phyloP scores from a whole-genome alignment of 2,113 vertebrate genomes.

The Centropus bengalensis region DNA sequence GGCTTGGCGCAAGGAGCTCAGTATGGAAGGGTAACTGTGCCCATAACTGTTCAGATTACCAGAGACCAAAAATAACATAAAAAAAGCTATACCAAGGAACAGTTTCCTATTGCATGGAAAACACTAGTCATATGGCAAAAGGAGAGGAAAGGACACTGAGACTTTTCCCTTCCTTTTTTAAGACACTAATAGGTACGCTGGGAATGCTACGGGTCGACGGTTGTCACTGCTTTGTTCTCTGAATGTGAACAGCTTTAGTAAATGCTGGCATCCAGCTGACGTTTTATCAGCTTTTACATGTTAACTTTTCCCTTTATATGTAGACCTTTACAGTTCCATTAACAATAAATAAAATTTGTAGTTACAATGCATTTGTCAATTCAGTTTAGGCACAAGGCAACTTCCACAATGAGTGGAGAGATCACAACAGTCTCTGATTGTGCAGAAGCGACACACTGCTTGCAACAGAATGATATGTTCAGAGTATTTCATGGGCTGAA shows the following conservation, averaged over 20 bases:
- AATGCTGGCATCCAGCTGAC: conserved; percentile 85
- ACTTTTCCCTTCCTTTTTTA: conserved; percentile 87
- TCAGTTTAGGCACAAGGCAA: conserved; percentile 99
- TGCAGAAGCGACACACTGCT: conserved; percentile 93
- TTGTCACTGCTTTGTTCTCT: conserved; percentile 84
- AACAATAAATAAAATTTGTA: conserved; percentile 99
- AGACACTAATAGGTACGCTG: conserved; percentile 93
- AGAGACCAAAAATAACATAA: conserved; percentile 81
- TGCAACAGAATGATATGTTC: conserved; percentile 87
- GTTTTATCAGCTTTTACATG: conserved; percentile 83
- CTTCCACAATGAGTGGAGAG: conserved; percentile 90
- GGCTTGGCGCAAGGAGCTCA: conserved; percentile 32
- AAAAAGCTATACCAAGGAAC: conserved; percentile 81
- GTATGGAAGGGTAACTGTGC: conserved; percentile 60
- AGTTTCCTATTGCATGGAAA: conserved; percentile 84
- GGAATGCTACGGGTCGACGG: conserved; percentile 90
- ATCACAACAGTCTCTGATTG: conserved; percentile 97
- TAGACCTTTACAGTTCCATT: conserved; percentile 91
- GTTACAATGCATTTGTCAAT: conserved; percentile 99
- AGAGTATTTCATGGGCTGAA: conserved; percentile 80
- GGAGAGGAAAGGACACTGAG: conserved; percentile 78
- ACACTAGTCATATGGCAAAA: conserved; percentile 90
- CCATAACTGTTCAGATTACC: conserved; percentile 79
- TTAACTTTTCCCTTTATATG: conserved; percentile 92
- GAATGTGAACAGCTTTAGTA: conserved; percentile 81